These are phyloP conservation scores for Styela plicata DNA, from an alignment of 23 tunicate genomes.

Conservation along the genomic window DNA sequence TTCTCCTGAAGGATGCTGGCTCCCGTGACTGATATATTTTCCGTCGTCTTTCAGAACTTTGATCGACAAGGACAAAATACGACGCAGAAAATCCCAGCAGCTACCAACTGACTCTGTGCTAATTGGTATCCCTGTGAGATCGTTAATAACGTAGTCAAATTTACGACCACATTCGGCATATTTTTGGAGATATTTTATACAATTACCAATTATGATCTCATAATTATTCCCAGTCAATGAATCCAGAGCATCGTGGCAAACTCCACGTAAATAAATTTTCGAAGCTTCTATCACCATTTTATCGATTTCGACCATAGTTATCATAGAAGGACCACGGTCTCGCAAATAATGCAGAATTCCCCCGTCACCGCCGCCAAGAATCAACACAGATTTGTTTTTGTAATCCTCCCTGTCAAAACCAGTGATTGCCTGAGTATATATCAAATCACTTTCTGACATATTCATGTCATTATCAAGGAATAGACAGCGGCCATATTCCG, in stretches of 20 bases:
- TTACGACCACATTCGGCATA: slow-evolving; percentile 42
- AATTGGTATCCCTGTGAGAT: slow-evolving; percentile 89
- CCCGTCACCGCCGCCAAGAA: slow-evolving; percentile 99
- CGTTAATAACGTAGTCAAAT: slow-evolving; percentile 85
- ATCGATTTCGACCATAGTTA: slow-evolving; percentile 95
- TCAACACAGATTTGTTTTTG: slow-evolving; percentile 60
- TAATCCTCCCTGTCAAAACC: slow-evolving; percentile 71
- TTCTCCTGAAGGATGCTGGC: slow-evolving; percentile 17
- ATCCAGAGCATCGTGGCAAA: slow-evolving; percentile 83
- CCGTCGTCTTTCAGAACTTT: slow-evolving; percentile 59
- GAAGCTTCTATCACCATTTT: slow-evolving; percentile 75
- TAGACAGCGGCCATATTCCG: slow-evolving; percentile 68
- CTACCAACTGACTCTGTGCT: slow-evolving; percentile 51
- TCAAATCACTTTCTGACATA: slow-evolving; percentile 83
- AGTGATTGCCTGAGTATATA: slow-evolving; percentile 82
- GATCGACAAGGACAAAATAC: slow-evolving; percentile 56
- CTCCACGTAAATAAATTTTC: slow-evolving; percentile 63
- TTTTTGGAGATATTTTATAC: slow-evolving; percentile 47
- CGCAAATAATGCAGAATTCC: slow-evolving; percentile 79
- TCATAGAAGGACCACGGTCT: slow-evolving; percentile 48
- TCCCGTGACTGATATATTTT: slow-evolving; percentile 64
- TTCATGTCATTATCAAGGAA: slow-evolving; percentile 76
- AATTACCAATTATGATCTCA: slow-evolving; percentile 69
- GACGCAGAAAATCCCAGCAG: slow-evolving; percentile 67
- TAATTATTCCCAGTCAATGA: slow-evolving; percentile 53